Base-by-base conservation (phyloP, 1,140 invertebrate species). In the Lasioglossum albipes region DNA sequence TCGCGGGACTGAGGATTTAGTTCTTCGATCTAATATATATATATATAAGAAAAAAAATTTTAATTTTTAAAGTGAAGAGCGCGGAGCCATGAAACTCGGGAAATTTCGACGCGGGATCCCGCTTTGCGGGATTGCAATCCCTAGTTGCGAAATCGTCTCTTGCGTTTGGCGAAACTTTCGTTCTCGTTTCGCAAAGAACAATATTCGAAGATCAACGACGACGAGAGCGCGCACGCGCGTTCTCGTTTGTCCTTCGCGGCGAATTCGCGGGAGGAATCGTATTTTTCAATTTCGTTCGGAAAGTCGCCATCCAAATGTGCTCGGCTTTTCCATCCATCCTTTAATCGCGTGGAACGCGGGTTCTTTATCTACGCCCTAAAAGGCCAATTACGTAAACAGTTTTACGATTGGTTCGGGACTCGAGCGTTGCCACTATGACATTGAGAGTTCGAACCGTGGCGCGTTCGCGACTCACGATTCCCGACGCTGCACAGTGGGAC, bases 191-290 rank as follows among this genome's bases (percentile, higher is more conserved):
- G 4, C 20, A n/a, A 42, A 41, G 65, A 67, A 67, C 16, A 42
- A 45, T 67, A 67, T 67, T 67, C 45, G 41, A n/a, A 12, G 41
- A 45, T 41, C 75, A 52, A 81, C 61, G 52, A 59, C 61, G 54
- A 66, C 75, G 52, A 18, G 12, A 42, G 7, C 64, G 16, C 2
- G 18, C 20, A 41, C 64, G 36, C 13, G 31, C 2, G 12, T 31
- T 12, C 45, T 10, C 36, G 2, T 36, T 36, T 36, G 36, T 36
- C 36, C 36, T 36, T 36, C 5, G 36, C 36, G 36, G 3, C 36
- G 36, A 36, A 36, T 5, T 36, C 36, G 36, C 27, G 27, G 27
- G 27, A 27, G 27, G 27, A 27, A 27, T 27, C 27, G n/a, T n/a
- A n/a, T 27, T 27, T 27, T 36, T 36, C 36, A 5, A 36, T 36